phyloP scores from a whole-genome alignment of 2,888 invertebrate species.

The Dryadula phaetusa region DNA sequence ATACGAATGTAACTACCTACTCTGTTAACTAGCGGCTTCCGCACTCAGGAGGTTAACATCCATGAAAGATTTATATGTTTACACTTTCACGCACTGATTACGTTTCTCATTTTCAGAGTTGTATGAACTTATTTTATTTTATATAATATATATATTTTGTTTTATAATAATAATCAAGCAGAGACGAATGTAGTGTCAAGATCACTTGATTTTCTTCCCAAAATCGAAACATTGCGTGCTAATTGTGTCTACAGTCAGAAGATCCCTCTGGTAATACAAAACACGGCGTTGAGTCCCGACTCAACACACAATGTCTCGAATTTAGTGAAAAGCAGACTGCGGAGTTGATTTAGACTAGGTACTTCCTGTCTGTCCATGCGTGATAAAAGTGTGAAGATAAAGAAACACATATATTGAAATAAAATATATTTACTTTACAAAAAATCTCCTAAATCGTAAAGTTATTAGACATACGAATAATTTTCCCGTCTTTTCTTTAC shows the following conservation, averaged over 20 bases:
- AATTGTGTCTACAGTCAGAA: too few species aligned
- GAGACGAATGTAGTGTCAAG: too few species aligned
- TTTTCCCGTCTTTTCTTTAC: slow-evolving; percentile 21
- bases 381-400: too few species aligned
- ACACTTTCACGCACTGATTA: slow-evolving; percentile 35
- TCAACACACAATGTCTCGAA: too few species aligned
- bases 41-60: slow-evolving; percentile 35
- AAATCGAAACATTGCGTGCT: too few species aligned
- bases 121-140: not conserved
- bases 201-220: too few species aligned
- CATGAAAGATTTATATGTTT: slow-evolving; percentile 44
- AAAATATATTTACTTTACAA: slow-evolving; percentile 9
- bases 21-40: slow-evolving; percentile 38
- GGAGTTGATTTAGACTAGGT: too few species aligned
- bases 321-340: too few species aligned
- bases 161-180: not conserved
- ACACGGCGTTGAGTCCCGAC: too few species aligned
- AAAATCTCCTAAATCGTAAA: slow-evolving; percentile 4
- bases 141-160: not conserved
- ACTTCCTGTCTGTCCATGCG: too few species aligned
- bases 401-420: too few species aligned
- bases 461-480: slow-evolving; percentile 12
- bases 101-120: not conserved
- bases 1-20: slow-evolving; percentile 29
- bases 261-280: too few species aligned